Conservation (phyloP, 2,888 invertebrate genomes). For the Metalampra italica region DNA sequence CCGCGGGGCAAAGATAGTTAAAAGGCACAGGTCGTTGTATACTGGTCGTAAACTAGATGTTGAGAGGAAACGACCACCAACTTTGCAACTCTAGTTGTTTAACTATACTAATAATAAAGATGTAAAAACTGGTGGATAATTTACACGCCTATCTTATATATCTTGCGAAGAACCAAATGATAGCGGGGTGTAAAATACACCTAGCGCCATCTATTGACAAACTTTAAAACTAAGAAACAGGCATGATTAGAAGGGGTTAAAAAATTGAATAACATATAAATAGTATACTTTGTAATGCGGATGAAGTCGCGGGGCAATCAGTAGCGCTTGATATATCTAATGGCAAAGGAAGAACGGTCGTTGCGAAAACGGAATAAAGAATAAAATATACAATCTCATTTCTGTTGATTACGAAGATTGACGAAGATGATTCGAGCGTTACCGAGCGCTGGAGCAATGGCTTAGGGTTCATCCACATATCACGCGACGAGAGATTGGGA, state of each 20-base stretch:
- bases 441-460: constrained; percentile 8
- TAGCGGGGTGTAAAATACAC: no score
- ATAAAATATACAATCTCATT: constrained; percentile 11
- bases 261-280: no score
- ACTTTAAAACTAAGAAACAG: no score
- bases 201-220: no score
- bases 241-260: no score
- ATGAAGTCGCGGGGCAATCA: no score
- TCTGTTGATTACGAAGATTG: constrained; percentile 10
- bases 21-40: neutral
- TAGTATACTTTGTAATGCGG: no score
- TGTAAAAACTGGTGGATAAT: no score
- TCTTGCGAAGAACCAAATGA: no score
- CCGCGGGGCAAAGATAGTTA: neutral
- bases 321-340: neutral
- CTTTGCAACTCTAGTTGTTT: neutral
- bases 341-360: constrained; percentile 22
- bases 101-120: no score
- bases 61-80: constrained; percentile 7
- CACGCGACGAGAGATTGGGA: neutral
- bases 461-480: neutral
- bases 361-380: constrained; percentile 25
- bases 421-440: constrained; percentile 36
- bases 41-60: neutral
- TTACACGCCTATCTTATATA: no score